Conservation (phyloP, 2,888 invertebrate species). For the Drosophila subsilvestris region DNA sequence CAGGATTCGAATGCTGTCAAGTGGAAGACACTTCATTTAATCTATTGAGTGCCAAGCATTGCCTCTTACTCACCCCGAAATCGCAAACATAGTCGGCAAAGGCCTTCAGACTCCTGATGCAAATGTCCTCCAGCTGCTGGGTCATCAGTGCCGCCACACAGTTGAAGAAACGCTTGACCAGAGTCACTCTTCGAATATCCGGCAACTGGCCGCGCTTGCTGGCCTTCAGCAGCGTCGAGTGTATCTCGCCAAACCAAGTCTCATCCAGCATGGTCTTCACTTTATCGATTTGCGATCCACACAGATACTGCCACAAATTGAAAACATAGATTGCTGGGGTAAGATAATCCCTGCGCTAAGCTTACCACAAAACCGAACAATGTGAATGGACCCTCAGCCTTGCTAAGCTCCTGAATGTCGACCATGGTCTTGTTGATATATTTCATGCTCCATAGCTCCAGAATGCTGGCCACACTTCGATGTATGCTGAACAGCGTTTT, state of each 20-base stretch:
- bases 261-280: slow-evolving; percentile 88
- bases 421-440: slow-evolving; percentile 86
- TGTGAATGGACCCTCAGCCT: slow-evolving; percentile 80
- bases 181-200: slow-evolving; percentile 87
- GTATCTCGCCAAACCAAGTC: slow-evolving; percentile 84
- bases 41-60: background rate
- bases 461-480: slow-evolving; percentile 91
- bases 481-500: slow-evolving; percentile 90
- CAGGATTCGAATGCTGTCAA: slow-evolving; percentile 87
- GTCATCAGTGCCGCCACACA: slow-evolving; percentile 95
- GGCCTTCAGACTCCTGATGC: slow-evolving; percentile 91
- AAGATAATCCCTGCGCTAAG: background rate
- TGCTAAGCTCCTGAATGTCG: slow-evolving; percentile 82
- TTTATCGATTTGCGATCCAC: slow-evolving; percentile 87
- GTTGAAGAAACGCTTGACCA: slow-evolving; percentile 92
- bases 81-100: slow-evolving; percentile 91
- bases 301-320: slow-evolving; percentile 62
- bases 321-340: background rate
- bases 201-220: slow-evolving; percentile 89
- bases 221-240: slow-evolving; percentile 85
- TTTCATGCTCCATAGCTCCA: slow-evolving; percentile 92
- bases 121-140: slow-evolving; percentile 92
- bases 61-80: slow-evolving; percentile 86
- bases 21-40: background rate
- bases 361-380: slow-evolving; percentile 82